These are phyloP conservation scores for Pithys albifrons DNA, from an alignment of 2,113 vertebrate genomes.

Conservation along the genomic window DNA sequence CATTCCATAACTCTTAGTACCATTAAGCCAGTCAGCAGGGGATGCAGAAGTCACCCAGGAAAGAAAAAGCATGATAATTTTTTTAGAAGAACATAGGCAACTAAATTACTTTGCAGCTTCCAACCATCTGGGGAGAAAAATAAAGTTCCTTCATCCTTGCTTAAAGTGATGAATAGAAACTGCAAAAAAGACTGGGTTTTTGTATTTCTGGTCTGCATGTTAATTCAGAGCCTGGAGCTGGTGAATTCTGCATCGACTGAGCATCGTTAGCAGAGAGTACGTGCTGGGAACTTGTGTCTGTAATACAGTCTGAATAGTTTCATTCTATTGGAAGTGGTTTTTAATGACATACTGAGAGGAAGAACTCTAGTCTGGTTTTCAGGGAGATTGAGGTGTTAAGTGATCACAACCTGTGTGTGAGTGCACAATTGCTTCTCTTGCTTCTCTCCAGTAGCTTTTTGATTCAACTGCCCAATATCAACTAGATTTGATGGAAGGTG, in stretches of 20 bases:
- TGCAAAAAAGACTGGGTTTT: neutral
- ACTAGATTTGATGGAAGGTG: neutral
- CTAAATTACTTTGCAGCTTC: slow-evolving; percentile 57
- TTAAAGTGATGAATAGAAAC: slow-evolving; percentile 55
- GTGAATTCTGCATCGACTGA: neutral
- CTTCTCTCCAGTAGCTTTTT: neutral
- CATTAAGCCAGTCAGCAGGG: slow-evolving; percentile 22
- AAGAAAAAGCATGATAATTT: slow-evolving; percentile 38
- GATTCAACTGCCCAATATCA: neutral
- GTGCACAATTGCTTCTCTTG: neutral
- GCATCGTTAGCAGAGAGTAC: neutral
- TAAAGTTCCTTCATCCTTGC: slow-evolving; percentile 22
- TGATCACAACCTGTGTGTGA: neutral
- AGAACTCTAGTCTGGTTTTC: neutral
- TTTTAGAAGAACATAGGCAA: slow-evolving; percentile 45
- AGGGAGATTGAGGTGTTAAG: neutral
- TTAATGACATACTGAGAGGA: neutral
- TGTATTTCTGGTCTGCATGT: slow-evolving; percentile 27
- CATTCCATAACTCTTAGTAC: slow-evolving; percentile 8
- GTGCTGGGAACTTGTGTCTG: neutral
- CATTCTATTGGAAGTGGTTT: neutral
- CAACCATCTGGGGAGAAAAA: slow-evolving; percentile 53
- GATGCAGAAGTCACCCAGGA: slow-evolving; percentile 30
- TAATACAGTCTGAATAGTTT: neutral
- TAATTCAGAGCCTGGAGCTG: slow-evolving; percentile 15